phyloP scores from a whole-genome alignment of 1,140 invertebrate species.

The Caenorhabditis briggsae region DNA sequence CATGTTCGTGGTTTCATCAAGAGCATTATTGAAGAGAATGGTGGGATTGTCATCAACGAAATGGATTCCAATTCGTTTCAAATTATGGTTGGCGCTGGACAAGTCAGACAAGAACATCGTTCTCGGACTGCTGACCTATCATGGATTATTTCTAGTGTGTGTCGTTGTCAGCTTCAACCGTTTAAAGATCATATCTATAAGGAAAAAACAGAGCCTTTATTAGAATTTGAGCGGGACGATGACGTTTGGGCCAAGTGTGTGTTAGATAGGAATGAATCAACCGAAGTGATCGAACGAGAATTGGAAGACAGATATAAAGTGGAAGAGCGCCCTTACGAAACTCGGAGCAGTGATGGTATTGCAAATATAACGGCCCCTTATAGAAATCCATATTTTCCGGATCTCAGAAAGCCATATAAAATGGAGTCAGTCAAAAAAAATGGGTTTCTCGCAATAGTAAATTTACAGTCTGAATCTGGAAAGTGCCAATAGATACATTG shows the following conservation, averaged over 20 bases:
- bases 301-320: slow-evolving; percentile 13
- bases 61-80: background rate
- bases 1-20: background rate
- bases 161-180: background rate
- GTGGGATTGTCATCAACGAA: background rate
- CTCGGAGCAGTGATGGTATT: background rate
- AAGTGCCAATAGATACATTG: background rate
- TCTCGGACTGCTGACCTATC: background rate
- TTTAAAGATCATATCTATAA: background rate
- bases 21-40: background rate
- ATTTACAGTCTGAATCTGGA: slow-evolving; percentile 17
- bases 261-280: background rate
- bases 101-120: background rate
- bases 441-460: background rate
- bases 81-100: background rate
- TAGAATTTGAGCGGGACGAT: background rate
- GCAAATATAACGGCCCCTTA: background rate
- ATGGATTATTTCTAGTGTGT: slow-evolving; percentile 25
- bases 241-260: slow-evolving; percentile 10
- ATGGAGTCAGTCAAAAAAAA: slow-evolving; percentile 6
- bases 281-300: slow-evolving; percentile 6
- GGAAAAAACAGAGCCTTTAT: background rate
- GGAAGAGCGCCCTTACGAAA: background rate
- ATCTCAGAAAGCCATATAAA: slow-evolving; percentile 36
- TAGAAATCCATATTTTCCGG: slow-evolving; percentile 27